Conservation (phyloP, 2,888 invertebrate genomes). For the Drosophila fulvimacula region DNA sequence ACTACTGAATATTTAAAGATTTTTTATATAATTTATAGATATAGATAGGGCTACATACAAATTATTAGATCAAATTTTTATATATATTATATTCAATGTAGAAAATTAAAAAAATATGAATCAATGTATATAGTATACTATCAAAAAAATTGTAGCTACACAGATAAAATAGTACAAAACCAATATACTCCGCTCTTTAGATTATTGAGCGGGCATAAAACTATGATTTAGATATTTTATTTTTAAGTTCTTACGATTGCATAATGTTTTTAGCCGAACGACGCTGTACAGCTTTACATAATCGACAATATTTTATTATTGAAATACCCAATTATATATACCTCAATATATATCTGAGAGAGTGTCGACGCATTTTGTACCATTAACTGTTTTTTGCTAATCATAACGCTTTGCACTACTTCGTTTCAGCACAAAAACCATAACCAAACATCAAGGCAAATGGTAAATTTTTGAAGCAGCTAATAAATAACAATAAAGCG, state of each 20-base stretch:
- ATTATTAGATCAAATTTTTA: no score
- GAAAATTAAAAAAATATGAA: neutral
- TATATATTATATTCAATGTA: no score
- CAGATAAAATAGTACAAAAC: neutral
- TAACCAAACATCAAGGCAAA: constrained; percentile 94
- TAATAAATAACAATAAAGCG: constrained; percentile 53
- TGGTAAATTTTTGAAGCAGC: constrained; percentile 88
- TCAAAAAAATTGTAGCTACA: no score
- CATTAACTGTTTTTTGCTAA: constrained; percentile 70
- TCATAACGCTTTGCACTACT: constrained; percentile 79
- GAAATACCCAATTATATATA: constrained; percentile 2
- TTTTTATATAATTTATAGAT: neutral
- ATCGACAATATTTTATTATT: constrained; percentile 8
- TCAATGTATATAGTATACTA: neutral
- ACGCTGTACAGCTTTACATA: neutral
- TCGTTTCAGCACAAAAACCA: constrained; percentile 93
- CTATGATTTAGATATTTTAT: constrained; percentile 8
- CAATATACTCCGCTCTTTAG: neutral
- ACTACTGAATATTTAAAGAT: neutral
- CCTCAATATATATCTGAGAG: constrained; percentile 8
- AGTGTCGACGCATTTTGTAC: constrained; percentile 47
- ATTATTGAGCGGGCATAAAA: neutral
- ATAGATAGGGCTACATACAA: no score
- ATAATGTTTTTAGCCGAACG: neutral
- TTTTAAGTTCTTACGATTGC: neutral